A percentile compares a stretch with the other conserved stretches of the same genome.
These are phyloP conservation scores for Campaea margaritaria DNA, from an alignment of 2,888 invertebrate species.

Conservation along the genomic window DNA sequence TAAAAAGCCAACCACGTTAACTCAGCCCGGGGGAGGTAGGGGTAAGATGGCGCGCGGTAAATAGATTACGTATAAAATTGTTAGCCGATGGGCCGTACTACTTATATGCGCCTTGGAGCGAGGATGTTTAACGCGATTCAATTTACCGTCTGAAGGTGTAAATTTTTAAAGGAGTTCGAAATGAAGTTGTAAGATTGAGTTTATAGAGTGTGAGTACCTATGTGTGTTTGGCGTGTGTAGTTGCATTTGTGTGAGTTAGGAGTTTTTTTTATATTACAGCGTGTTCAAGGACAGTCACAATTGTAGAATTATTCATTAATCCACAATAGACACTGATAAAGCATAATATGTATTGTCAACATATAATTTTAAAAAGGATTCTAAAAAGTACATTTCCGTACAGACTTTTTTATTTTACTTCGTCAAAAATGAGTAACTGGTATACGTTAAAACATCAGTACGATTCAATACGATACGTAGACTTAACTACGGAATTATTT, in stretches of 20 bases:
- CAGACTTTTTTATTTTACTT: too few species aligned
- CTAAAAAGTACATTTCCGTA: too few species aligned
- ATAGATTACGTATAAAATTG: slow-evolving; percentile 79
- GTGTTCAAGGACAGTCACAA: too few species aligned
- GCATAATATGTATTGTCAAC: too few species aligned
- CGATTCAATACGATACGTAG: too few species aligned
- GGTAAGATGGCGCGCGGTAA: slow-evolving; percentile 63
- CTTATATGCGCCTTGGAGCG: slow-evolving; percentile 71
- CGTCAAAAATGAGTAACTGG: too few species aligned
- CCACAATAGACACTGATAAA: too few species aligned
- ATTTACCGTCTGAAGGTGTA: slow-evolving; percentile 60
- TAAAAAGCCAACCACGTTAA: slow-evolving; percentile 18
- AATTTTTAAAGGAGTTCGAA: slow-evolving; percentile 52
- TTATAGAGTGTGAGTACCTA: slow-evolving; percentile 24
- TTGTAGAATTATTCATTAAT: too few species aligned
- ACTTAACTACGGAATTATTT: too few species aligned
- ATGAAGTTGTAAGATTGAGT: slow-evolving; percentile 43
- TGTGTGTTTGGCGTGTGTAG: background rate
- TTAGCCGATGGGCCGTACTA: slow-evolving; percentile 67
- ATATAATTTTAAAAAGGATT: too few species aligned
- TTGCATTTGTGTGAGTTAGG: background rate
- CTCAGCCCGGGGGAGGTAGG: slow-evolving; percentile 48
- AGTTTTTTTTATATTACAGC: background rate
- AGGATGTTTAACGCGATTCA: slow-evolving; percentile 60
- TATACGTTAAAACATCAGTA: too few species aligned